Evolutionary conservation across 2,797 vertebrate species (phyloP), one percentile per base, ranked within the genome.

Genomic region (Microctenopoma steveboyesi): DNA sequence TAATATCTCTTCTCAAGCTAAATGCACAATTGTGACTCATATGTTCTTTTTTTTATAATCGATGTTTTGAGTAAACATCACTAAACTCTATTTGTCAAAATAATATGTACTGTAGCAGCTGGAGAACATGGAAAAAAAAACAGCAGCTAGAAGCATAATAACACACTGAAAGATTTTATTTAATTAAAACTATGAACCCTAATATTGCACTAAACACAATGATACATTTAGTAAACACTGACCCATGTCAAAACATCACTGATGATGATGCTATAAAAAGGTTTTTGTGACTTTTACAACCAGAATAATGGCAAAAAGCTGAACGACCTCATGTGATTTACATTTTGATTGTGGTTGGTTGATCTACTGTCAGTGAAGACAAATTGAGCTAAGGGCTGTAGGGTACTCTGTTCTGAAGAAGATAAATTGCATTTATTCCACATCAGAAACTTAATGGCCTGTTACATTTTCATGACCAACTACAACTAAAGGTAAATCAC

Each of bases 261-360:
- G 35, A 5, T 18, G 22, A 60, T 45, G 16, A 3, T 18, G 28
- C 45, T 18, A n/a, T n/a, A 54, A 54, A 5, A 25, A 14, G n/a
- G n/a, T 64, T 52, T 45, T 33, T 12, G n/a, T 14, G 12, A 43
- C 1, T 35, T 4, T 1, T 7, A 39, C 12, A 5, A 1, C 13
- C 33, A 43, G 4, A 42, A 57, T 62, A 18, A 7, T 30, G 27
- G 18, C 43, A 18, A 42, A 43, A 14, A 50, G 8, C 40, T 16
- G 47, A 47, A 64, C n/a, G n/a, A 69, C 14, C 45, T 27, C 25
- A 42, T 48, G 22, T 58, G 30, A 77, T 72, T 84, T 43, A 47
- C 60, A 77, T 71, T 58, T 68, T 62, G 48, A 74, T 45, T 74
- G 55, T 40, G 30, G 22, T 22, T 22, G 22, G 22, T 46, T 50